Evolutionary conservation across 2,888 invertebrate genomes (phyloP).

Genomic region (Cerastis rubricosa): DNA sequence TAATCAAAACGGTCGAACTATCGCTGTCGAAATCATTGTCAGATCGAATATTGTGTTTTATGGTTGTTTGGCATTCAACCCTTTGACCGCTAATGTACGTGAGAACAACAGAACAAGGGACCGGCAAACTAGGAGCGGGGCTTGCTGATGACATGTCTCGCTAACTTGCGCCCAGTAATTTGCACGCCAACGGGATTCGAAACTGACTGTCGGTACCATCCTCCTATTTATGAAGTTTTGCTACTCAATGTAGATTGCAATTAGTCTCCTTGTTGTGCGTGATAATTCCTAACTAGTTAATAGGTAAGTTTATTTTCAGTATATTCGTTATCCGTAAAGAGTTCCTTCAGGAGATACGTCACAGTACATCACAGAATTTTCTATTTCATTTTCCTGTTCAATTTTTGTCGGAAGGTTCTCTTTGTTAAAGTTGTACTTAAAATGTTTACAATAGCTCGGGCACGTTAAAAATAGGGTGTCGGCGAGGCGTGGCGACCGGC

Average conservation of each 20-base stretch:
- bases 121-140: not conserved
- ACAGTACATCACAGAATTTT: conserved; percentile 28
- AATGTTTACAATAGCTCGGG: conserved; percentile 41
- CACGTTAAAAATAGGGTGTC: conserved; percentile 47
- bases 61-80: conserved; percentile 6
- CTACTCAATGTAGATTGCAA: conserved; percentile 11
- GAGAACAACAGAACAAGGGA: conserved; percentile 16
- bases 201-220: conserved; percentile 1
- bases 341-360: conserved; percentile 5
- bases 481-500: conserved; percentile 35
- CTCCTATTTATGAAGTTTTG: not conserved
- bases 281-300: not conserved
- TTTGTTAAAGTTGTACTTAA: conserved; percentile 36
- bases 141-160: conserved; percentile 31
- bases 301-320: not conserved
- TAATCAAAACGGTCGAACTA: not conserved
- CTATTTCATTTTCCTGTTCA: conserved; percentile 10
- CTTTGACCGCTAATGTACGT: not conserved
- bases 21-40: not conserved
- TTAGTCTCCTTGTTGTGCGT: not conserved
- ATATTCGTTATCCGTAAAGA: not conserved
- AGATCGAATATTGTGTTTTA: not conserved
- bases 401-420: conserved; percentile 12
- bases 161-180: conserved; percentile 25
- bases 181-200: conserved; percentile 6